Conservation (phyloP, 2,113 vertebrate species). For the Chrysemys picta region DNA sequence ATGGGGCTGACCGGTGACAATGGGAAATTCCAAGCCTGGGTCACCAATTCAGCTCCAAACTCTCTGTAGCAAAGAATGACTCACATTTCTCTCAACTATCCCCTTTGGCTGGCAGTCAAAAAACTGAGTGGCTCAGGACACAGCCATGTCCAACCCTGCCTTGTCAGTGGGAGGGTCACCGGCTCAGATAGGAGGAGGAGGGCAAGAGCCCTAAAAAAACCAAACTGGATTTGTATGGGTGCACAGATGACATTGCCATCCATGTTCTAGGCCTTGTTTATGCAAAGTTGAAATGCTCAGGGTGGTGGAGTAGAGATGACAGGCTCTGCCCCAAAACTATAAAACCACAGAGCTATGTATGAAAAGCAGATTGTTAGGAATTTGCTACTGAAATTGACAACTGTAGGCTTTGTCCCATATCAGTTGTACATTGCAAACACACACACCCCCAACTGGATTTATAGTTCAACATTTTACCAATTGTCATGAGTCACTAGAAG, state of each 20-base stretch:
- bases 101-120: neutral
- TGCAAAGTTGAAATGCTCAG: neutral
- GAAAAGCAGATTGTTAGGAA: neutral
- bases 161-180: neutral
- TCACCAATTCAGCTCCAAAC: neutral
- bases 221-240: neutral
- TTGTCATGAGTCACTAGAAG: neutral
- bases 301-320: neutral
- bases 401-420: neutral
- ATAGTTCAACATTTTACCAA: neutral
- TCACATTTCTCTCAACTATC: neutral
- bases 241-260: neutral
- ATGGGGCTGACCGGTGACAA: neutral
- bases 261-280: neutral
- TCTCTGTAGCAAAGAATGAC: neutral
- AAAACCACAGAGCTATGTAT: neutral
- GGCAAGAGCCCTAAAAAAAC: neutral
- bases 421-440: neutral
- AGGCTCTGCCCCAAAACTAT: neutral
- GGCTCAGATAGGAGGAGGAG: neutral
- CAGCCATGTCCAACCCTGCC: neutral
- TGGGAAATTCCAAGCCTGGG: neutral
- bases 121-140: neutral
- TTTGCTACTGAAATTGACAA: neutral
- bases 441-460: fast-evolving